phyloP scores from a whole-genome alignment of 2,888 invertebrate genomes.

The Zygothrica quintamaculata region DNA sequence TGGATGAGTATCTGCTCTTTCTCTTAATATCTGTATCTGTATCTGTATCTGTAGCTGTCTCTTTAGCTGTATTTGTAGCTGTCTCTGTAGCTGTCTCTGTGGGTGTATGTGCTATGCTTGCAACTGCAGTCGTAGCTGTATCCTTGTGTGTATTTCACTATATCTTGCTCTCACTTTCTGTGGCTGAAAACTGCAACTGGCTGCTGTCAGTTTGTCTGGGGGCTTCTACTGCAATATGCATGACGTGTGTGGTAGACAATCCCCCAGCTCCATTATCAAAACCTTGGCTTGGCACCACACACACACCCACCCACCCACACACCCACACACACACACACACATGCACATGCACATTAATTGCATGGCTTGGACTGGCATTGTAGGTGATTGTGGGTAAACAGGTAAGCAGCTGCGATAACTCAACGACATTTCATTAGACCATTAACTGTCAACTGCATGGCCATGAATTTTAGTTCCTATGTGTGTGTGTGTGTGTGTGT shows the following conservation, averaged over 20 bases:
- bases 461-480: not conserved
- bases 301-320: constrained; percentile 3
- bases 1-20: not conserved
- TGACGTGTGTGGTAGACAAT: constrained; percentile 40
- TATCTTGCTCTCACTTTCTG: constrained; percentile 15
- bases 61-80: constrained; percentile 1
- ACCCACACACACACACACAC: constrained; percentile 3
- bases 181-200: constrained; percentile 44
- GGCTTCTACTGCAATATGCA: constrained; percentile 48
- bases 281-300: no score
- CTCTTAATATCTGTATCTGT: constrained; percentile 6
- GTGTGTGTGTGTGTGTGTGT: constrained; percentile 4
- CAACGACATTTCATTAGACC: constrained; percentile 78
- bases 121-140: constrained; percentile 3
- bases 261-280: not conserved
- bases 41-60: constrained; percentile 9
- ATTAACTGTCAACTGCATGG: constrained; percentile 74
- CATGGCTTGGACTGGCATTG: constrained; percentile 35
- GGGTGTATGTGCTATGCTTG: not conserved
- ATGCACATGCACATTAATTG: constrained; percentile 46
- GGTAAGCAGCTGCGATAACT: constrained; percentile 69
- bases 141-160: not conserved
- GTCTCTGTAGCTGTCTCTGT: not conserved
- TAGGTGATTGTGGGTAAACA: constrained; percentile 40
- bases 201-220: constrained; percentile 43